These are phyloP conservation scores for Euleptes europaea DNA, from an alignment of 2,113 vertebrate species.

Conservation along the genomic window DNA sequence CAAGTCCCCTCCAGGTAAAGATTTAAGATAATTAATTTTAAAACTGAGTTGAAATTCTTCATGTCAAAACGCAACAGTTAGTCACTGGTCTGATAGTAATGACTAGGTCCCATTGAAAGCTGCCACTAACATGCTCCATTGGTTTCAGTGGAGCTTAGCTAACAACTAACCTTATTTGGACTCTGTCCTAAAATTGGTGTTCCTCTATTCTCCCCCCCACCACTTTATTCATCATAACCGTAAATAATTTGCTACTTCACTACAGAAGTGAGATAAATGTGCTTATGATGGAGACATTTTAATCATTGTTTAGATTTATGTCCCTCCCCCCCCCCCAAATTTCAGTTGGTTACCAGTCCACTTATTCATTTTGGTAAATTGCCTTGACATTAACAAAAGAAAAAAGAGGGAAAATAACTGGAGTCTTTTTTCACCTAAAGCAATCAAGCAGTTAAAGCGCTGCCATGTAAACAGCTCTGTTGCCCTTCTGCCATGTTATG, in stretches of 20 bases:
- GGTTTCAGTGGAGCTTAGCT: neutral
- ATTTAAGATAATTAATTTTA: neutral
- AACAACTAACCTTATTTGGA: neutral
- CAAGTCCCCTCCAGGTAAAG: constrained; percentile 38
- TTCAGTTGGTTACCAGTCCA: constrained; percentile 36
- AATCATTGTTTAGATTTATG: constrained; percentile 52
- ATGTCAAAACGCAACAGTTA: neutral
- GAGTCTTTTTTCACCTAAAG: constrained; percentile 63
- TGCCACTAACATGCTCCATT: neutral
- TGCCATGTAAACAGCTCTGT: constrained; percentile 63
- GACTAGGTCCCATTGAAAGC: neutral
- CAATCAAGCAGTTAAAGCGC: constrained; percentile 63
- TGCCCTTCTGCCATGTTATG: constrained; percentile 59
- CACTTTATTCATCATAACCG: neutral
- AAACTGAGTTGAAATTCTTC: neutral
- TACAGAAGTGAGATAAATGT: constrained; percentile 53
- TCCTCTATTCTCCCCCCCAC: neutral
- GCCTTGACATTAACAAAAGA: constrained; percentile 38
- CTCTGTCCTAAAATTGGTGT: neutral
- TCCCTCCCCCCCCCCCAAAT: neutral
- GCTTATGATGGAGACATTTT: constrained; percentile 49
- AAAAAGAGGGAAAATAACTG: constrained; percentile 32
- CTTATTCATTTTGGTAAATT: constrained; percentile 29
- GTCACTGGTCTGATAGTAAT: neutral
- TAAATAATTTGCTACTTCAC: constrained; percentile 45